A percentile compares a stretch with the other conserved stretches of the same genome.
These are phyloP conservation scores for Netelia virgata DNA, from an alignment of 2,888 invertebrate species.

Conservation along the genomic window DNA sequence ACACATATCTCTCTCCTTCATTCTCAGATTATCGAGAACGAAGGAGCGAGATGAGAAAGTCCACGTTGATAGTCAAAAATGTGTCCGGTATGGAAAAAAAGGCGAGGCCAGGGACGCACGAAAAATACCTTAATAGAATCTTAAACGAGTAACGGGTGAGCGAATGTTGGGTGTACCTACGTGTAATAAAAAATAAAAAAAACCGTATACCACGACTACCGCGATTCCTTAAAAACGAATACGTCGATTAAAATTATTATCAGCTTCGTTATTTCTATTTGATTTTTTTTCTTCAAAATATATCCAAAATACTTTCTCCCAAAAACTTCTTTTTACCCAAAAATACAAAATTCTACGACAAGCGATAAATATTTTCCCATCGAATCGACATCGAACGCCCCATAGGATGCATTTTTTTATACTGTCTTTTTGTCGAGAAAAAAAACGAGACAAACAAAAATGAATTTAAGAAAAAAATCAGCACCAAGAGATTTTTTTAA, in stretches of 20 bases:
- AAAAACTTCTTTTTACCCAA: no score
- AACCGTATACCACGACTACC: not conserved
- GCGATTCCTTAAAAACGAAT: no score
- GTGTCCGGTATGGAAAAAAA: constrained; percentile 20
- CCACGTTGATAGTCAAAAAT: constrained; percentile 36
- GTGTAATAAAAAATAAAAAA: not conserved
- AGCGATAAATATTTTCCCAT: no score
- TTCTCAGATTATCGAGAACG: constrained; percentile 72
- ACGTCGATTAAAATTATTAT: no score
- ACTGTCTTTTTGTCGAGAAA: not conserved
- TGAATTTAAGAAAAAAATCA: not conserved
- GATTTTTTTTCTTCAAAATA: no score
- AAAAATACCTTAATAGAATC: constrained; percentile 54
- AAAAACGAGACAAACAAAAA: not conserved
- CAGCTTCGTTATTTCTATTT: no score
- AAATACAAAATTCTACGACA: no score
- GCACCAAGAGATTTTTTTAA: constrained; percentile 13
- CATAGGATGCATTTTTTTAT: no score
- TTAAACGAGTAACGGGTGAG: constrained; percentile 59
- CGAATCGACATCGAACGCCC: no score
- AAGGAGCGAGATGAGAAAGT: constrained; percentile 61
- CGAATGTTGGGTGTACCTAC: constrained; percentile 34
- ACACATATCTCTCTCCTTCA: constrained; percentile 52
- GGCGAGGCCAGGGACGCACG: constrained; percentile 50
- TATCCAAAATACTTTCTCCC: no score